Evolutionary conservation across 1,140 invertebrate species (phyloP).

Genomic region (Steinernema khuongi): DNA sequence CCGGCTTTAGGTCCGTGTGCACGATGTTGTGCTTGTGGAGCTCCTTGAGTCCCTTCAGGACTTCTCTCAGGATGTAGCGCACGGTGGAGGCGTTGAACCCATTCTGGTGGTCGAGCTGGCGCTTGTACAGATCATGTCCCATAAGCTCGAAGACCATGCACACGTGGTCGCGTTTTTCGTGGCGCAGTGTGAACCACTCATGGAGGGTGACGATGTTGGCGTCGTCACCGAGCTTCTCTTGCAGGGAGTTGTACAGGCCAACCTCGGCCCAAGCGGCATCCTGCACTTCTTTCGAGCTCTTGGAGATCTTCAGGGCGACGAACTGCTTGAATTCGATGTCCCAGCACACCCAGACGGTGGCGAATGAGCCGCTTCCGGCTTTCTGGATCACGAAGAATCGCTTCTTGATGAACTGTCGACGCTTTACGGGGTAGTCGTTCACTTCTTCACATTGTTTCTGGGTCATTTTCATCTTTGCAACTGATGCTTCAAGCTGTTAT

Average conservation of each 20-base stretch:
- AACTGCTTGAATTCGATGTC: background rate
- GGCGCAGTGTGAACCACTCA: background rate
- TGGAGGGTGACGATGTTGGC: background rate
- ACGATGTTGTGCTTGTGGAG: background rate
- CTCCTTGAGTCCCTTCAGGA: background rate
- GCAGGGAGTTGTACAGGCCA: background rate
- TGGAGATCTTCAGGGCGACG: background rate
- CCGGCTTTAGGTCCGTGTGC: conserved; percentile 1
- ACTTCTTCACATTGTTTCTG: too few species aligned
- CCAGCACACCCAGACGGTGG: background rate
- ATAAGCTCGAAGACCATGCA: background rate
- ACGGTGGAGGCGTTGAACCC: background rate
- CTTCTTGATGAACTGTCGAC: background rate
- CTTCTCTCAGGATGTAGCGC: background rate
- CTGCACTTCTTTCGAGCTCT: background rate
- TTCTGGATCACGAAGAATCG: background rate
- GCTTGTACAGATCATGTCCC: background rate
- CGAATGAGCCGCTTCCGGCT: background rate
- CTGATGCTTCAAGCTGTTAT: too few species aligned
- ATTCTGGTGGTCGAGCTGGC: background rate
- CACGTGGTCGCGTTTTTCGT: background rate
- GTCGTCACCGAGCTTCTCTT: background rate
- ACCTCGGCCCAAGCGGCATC: background rate
- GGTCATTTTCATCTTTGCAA: too few species aligned
- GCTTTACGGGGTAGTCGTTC: too few species aligned